Evolutionary conservation across 2,113 vertebrate species (phyloP).

Genomic region (Solea solea): DNA sequence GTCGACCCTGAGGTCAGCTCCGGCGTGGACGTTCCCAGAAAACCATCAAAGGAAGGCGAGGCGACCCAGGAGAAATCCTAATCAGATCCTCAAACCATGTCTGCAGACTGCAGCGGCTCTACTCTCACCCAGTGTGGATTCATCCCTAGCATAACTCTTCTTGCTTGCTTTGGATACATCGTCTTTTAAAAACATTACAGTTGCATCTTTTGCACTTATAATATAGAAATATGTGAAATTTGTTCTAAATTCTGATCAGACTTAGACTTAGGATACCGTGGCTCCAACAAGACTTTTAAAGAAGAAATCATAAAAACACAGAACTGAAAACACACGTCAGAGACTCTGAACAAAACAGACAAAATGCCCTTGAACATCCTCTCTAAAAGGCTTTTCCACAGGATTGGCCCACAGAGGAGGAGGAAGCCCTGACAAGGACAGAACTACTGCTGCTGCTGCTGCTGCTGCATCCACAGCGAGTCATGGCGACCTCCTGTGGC

Average conservation of each 20-base stretch:
- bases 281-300: neutral
- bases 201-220: too few relatives aligned
- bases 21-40: neutral
- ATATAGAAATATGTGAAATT: too few relatives aligned
- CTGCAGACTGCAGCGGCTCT: neutral
- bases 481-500: conserved; percentile 74
- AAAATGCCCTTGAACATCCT: conserved; percentile 64
- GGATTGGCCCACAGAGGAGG: conserved; percentile 45
- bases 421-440: conserved; percentile 57
- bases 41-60: neutral
- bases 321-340: too few relatives aligned
- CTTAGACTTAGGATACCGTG: too few relatives aligned
- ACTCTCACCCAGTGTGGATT: neutral
- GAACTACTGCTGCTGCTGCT: neutral
- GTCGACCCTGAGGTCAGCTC: neutral
- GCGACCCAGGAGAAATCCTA: neutral
- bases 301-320: neutral
- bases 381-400: conserved; percentile 54
- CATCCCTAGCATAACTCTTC: too few relatives aligned
- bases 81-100: neutral
- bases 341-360: conserved; percentile 1
- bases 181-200: too few relatives aligned
- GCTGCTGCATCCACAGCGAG: conserved; percentile 34
- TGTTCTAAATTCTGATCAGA: too few relatives aligned
- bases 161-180: too few relatives aligned